Evolutionary conservation across 2,113 vertebrate species (phyloP), one percentile per base, ranked within the genome.

Genomic region (Origma solitaria): DNA sequence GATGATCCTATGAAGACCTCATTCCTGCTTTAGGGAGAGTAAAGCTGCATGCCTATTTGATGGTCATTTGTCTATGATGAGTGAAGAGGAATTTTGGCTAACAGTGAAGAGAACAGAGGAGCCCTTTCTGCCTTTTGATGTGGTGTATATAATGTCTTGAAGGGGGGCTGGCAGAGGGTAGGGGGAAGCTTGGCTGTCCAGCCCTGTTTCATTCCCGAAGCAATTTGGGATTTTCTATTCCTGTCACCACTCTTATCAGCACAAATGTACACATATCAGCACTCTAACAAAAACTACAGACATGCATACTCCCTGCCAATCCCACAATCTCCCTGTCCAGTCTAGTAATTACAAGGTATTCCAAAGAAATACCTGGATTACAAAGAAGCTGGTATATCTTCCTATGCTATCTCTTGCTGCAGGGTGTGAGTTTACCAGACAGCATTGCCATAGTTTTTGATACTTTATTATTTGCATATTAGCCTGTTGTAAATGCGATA

Each of bases 181-280:
- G 33, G 22, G 45, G 33, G 61, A 70, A 83, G 31, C 15, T 87
- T 89, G 85, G 79, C 90, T 86, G 64, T 91, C 81, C 64, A 88
- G 24, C 22, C 60, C 81, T 70, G 92, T 96, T 94, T 97, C 78
- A 94, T 96, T 88, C 87, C 58, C 3, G 21, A 85, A 97, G 92
- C 92, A 72, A 94, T 61, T 92, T 81, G 68, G 72, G 94, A 96
- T 97, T 97, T 98, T 96, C 66, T 93, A 9, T 88, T 97, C 96
- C 95, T 97, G 92, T 97, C 97, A 97, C 88, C 94, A 93, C 90
- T 71, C 88, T 95, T 98, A 94, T 97, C 96, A 96, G 73, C 75
- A 77, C 37, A 37, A 95, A 89, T 62, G 82, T 93, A 91, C 37
- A 91, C 65, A 38, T 92, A 97, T 95, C 95, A 97, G 86, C 93